Evolutionary conservation across 2,888 invertebrate genomes (phyloP), one percentile per base, ranked within the genome.

Genomic region (Maniola hyperantus): DNA sequence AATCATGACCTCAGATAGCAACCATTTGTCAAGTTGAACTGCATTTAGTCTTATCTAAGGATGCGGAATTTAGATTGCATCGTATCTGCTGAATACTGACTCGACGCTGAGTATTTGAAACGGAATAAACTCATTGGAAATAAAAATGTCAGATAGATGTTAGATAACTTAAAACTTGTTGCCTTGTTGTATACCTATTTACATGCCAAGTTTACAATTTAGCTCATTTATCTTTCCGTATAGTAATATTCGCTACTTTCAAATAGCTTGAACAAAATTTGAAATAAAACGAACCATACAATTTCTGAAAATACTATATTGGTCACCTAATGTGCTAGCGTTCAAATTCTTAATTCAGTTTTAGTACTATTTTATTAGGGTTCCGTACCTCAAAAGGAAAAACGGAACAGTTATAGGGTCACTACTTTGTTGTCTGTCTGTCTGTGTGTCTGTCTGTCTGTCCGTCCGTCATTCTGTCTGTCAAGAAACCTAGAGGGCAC

Each of bases 51-150:
- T 61, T 61, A 61, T 61, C 61, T 61, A 51, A 61, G 61, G 51
- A 61, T 61, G 51, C 61, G 61, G 81, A 82, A 81, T 83, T 80
- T 83, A 79, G 83, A 79, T 80, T 79, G 79, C 81, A 81, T 78
- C 78, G 75, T 77, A 79, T 83, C 85, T 81, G 79, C 79, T 82
- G 82, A 83, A 85, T 85, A 87, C 78, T 71, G 76, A 75, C 77
- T 73, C 78, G 83, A 83, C 82, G 82, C 79, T 77, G 78, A 79
- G 80, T 74, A 61, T 26, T 53, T 11, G 39, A 51, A 42, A 42
- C 6, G 77, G 73, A 77, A 74, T 74, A 72, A 55, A 67, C 72
- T 70, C 67, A 71, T 71, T 66, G 61, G 33, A 60, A 50, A 50
- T 50, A 48, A 50, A 60, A 36, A 60, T 60, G 20, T 13, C 57